Evolutionary conservation across 2,113 vertebrate genomes (phyloP).

Genomic region (Anthoscopus minutus): DNA sequence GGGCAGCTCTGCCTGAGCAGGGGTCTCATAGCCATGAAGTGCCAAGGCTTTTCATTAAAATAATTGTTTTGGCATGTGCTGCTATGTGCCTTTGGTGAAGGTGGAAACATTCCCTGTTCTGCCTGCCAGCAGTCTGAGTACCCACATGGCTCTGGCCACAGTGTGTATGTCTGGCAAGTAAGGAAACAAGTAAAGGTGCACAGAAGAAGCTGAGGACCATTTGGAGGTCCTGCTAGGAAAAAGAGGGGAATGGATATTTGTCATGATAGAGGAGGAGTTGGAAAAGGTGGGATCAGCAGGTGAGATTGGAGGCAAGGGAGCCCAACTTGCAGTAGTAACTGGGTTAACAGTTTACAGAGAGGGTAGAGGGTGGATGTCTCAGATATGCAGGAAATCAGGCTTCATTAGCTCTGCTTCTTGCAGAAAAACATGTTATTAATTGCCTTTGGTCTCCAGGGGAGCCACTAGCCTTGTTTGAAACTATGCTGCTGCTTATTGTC

Average conservation of each 20-base stretch:
- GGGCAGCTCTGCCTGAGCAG: not conserved
- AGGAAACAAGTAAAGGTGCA: not conserved
- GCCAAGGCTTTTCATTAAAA: not conserved
- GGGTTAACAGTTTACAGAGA: not conserved
- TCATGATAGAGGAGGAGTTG: not conserved
- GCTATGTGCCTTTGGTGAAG: not conserved
- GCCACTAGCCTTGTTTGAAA: not conserved
- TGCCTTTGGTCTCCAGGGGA: constrained; percentile 23
- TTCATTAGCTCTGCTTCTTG: constrained; percentile 44
- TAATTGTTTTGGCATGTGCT: not conserved
- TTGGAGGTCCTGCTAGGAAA: not conserved
- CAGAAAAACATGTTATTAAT: constrained; percentile 45
- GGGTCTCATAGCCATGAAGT: not conserved
- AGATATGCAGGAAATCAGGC: constrained; percentile 11
- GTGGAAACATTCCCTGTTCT: not conserved
- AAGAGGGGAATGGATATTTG: not conserved
- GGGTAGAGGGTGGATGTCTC: not conserved
- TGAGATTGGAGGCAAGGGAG: not conserved
- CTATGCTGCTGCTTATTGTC: not conserved
- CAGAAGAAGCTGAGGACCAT: not conserved
- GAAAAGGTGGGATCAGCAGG: not conserved
- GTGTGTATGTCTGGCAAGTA: not conserved
- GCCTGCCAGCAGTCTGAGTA: not conserved
- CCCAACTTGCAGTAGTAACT: not conserved
- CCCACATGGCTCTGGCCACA: fast-evolving